Evolutionary conservation across 2,888 invertebrate species (phyloP), one percentile per base, ranked within the genome.

Genomic region (Campoplex capitator): DNA sequence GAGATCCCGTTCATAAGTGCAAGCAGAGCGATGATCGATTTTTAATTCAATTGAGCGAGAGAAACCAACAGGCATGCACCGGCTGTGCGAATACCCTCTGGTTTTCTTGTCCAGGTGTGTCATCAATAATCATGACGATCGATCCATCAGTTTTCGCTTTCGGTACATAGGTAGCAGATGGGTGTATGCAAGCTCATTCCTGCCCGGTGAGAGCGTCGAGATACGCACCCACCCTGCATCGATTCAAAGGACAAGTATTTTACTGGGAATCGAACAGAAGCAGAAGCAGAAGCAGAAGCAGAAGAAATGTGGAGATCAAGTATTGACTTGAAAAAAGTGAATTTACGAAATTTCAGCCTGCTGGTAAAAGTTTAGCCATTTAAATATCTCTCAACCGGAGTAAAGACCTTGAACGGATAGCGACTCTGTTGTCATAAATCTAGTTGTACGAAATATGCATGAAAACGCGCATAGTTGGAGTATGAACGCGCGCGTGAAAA

Each of bases 81-180:
- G 76, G 79, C 83, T 87, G 79, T 13, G 56, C 71, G 45, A 54
- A 68, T 83, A 68, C 9, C 71, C 54, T 68, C 76, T 65, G 58
- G 71, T 54, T 54, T 56, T 54, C 78, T 67, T 67, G 42, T 80
- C 70, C 8, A 38, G 54, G 68, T 67, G 28, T 54, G 74, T 68
- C 80, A 88, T 88, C 88, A 88, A 86, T 88, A 88, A 86, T 88
- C 75, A 85, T 83, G 88, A 86, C 86, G 85, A 84, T 83, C 83
- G 84, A 88, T 85, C 86, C 86, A 88, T 88, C 88, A 88, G 51
- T 67, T 54, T 67, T 68, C 32, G n/a, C 62, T 51, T n/a, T 58
- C 68, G 56, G 28, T 67, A 45, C 77, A 32, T 54, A 38, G 54
- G 81, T 76, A 65, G 80, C 86, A 82, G 86, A 48, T 85, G 84